phyloP scores from a whole-genome alignment of 2,797 vertebrate genomes.

The Podargus strigoides region DNA sequence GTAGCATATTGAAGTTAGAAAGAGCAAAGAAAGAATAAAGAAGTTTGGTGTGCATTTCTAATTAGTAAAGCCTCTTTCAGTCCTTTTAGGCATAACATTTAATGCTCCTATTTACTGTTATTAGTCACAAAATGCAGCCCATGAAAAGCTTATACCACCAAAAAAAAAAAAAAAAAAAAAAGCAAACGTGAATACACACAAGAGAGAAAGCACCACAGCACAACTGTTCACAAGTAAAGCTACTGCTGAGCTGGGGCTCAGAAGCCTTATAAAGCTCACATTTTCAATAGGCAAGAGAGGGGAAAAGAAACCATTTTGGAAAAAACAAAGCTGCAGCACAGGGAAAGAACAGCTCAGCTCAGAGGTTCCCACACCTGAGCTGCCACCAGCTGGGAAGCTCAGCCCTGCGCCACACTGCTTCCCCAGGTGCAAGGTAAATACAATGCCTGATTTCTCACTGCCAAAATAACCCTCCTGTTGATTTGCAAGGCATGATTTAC shows the following conservation, averaged over 20 bases:
- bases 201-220: neutral
- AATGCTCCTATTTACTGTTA: neutral
- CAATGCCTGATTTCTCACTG: neutral
- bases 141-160: rapidly evolving
- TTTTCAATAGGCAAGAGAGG: neutral
- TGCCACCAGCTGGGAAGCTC: neutral
- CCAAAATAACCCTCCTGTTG: neutral
- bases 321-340: neutral
- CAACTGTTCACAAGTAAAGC: neutral
- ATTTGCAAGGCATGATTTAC: neutral
- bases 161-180: neutral
- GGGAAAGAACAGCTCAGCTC: neutral
- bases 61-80: neutral
- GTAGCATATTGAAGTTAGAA: neutral
- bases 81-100: neutral
- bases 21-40: neutral
- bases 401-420: neutral
- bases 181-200: neutral
- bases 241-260: neutral
- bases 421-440: neutral
- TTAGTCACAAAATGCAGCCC: neutral
- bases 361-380: neutral
- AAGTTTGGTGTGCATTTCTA: neutral
- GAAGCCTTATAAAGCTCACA: neutral
- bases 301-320: rapidly evolving